Percentiles rank a stretch among this genome's conserved stretches.
These are phyloP conservation scores for Otis tarda DNA, from an alignment of 2,113 vertebrate species.

Conservation along the genomic window DNA sequence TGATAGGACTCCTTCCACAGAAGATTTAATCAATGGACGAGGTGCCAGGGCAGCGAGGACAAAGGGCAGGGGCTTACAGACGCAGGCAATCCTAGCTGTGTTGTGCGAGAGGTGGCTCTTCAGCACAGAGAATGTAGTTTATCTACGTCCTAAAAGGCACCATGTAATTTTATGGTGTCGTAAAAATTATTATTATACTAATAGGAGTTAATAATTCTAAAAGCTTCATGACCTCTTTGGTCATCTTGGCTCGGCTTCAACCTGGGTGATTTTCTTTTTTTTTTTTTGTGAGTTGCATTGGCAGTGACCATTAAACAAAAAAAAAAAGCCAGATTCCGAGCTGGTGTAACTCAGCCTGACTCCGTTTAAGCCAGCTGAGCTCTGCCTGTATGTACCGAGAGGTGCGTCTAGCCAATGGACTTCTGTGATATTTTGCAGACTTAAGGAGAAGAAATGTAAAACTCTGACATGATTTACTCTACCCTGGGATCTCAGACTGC, in stretches of 20 bases:
- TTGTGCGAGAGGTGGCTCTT: not conserved
- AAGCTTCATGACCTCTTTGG: constrained; percentile 54
- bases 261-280: not conserved
- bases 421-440: not conserved
- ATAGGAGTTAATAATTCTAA: constrained; percentile 57
- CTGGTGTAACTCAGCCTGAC: not conserved
- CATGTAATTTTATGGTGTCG: constrained; percentile 47
- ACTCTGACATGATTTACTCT: constrained; percentile 6
- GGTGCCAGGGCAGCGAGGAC: not conserved
- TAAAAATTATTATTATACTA: constrained; percentile 64
- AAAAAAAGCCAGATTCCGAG: not conserved
- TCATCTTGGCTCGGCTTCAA: constrained; percentile 52
- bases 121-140: not conserved
- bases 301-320: not conserved
- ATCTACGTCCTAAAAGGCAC: constrained; percentile 39
- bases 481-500: not conserved
- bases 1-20: not conserved
- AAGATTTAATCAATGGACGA: not conserved
- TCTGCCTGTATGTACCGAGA: not conserved
- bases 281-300: not conserved
- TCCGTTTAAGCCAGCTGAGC: not conserved
- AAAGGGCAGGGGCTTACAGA: not conserved
- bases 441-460: not conserved
- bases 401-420: not conserved
- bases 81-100: not conserved